Base-by-base conservation (phyloP, 2,888 invertebrate genomes). In the Brachynemurus nebulosus region DNA sequence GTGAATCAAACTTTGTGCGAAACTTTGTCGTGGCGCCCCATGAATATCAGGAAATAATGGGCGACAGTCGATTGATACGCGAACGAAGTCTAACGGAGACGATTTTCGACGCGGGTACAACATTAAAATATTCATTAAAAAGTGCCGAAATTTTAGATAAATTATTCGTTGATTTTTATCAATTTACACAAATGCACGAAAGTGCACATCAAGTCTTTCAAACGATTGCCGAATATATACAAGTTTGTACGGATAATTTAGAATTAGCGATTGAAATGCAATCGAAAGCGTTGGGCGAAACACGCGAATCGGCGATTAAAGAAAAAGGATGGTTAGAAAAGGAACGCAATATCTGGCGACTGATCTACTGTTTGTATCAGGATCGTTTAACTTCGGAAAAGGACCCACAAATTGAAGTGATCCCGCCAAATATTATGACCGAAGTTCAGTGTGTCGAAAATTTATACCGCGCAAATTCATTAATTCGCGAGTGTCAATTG, bases 271-370 rank as follows among this genome's bases (percentile, higher is more conserved):
- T 37, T 18, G 37, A 37, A 20, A 18, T 19, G 12, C 20, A 19
- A 19, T 18, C 18, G 11, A 37, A 37, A 19, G 20, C 17, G 6
- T 37, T 37, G 37, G 37, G 37, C 8, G 20, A 19, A 37, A 20
- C 37, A 9, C 6, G 20, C 3, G 9, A 37, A 19, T 8, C 4
- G 9, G 37, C 19, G 4, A 9, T 20, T 4, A 20, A 37, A n/a
- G 37, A 20, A 37, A 37, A 8, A 11, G 2, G 12, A 19, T 79
- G 77, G 76, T 57, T 93, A 27, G 79, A 82, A 48, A 79, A 82
- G 55, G 95, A 95, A 60, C 74, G 84, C 23, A 85, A 88, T 56
- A 91, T 88, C 1, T 95, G 93, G 93, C 76, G 86, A 52, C 69
- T 95, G 18, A 58, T 93, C 4, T 76, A 80, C 54, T 83, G 83